Base-by-base conservation (phyloP, 1,140 invertebrate species). In the Drosophila watanabei region DNA sequence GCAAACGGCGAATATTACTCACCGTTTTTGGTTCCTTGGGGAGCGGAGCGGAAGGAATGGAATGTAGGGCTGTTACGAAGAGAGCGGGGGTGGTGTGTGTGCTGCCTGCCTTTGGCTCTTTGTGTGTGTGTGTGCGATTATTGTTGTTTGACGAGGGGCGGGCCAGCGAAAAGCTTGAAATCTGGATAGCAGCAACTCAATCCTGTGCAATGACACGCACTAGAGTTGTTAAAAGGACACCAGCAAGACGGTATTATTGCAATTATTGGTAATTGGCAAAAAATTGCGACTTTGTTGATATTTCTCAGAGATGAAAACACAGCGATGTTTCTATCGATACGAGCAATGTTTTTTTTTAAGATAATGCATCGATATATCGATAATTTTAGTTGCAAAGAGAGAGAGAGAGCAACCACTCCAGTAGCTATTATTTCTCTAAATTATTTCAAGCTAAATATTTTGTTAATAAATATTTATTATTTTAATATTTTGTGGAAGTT, bases 11-110 rank as follows among this genome's bases (percentile, higher is more conserved):
- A 73, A 59, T 85, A 88, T 88, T 89, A 88, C 85, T 88, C 85
- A 88, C 85, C 85, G 80, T 88, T 88, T 88, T 88, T 87, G 64
- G 64, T 58, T 35, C 57, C 51, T 83, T 56, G 57, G 80, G 68
- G 60, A 59, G 52, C 69, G 71, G 32, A 73, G 75, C 68, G 68
- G 58, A 66, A 66, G 45, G 59, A 63, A 58, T 33, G 54, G 70
- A 83, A 80, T 76, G 84, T 87, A 59, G 83, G 80, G 80, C 76
- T 61, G 54, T 64, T 80, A 65, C 80, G 62, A 58, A 46, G 57
- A 46, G 57, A 51, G 18, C 49, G 48, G 56, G 70, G 51, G 64
- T 48, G 70, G 64, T 48, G 70, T 71, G 33, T 71, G 35, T 30
- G 24, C 18, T 39, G 20, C 20, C 54, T 39, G 54, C 35, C 20